Percentiles rank a stretch among this genome's conserved stretches.
phyloP scores from a whole-genome alignment of 2,113 vertebrate species.

The Trachemys scripta region DNA sequence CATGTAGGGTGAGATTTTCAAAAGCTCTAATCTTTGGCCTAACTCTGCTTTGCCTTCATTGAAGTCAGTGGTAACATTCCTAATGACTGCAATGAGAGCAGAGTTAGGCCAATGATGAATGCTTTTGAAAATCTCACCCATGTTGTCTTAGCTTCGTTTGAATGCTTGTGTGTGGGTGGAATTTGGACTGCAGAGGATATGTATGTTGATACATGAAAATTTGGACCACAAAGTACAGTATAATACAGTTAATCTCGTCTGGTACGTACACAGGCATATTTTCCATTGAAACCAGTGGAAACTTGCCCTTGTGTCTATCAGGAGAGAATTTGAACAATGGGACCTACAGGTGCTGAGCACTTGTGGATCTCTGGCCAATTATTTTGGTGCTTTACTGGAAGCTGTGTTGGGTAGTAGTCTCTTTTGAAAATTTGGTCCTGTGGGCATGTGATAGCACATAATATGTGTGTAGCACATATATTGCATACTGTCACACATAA shows the following conservation, averaged over 20 bases:
- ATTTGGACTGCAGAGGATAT: not conserved
- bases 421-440: not conserved
- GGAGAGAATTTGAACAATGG: not conserved
- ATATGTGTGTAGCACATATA: not conserved
- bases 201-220: not conserved
- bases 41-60: not conserved
- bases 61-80: not conserved
- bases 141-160: not conserved
- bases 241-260: not conserved
- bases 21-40: not conserved
- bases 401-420: not conserved
- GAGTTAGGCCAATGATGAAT: not conserved
- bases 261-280: not conserved
- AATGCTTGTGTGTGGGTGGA: not conserved
- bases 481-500: not conserved
- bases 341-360: not conserved
- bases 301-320: not conserved
- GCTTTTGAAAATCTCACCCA: not conserved
- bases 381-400: not conserved
- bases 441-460: accelerated
- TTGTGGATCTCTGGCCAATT: not conserved
- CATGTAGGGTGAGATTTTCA: not conserved
- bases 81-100: not conserved
- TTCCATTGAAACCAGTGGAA: not conserved
- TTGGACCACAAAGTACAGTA: not conserved